Base-by-base conservation (phyloP, 1,140 invertebrate species). In the Pseudomyrmex sp. region DNA sequence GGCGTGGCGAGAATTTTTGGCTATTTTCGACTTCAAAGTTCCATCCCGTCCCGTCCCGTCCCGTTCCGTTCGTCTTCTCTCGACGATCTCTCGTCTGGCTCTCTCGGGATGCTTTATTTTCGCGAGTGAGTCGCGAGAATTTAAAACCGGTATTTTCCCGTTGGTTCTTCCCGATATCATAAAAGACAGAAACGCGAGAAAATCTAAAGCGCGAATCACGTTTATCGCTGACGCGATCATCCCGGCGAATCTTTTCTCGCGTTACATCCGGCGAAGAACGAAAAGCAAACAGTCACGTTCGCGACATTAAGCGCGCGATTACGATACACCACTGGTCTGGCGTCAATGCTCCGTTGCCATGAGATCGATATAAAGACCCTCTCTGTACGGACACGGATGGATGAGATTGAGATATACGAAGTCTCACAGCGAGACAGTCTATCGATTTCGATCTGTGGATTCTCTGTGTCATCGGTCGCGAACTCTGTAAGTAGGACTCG, bases 21-120 rank as follows among this genome's bases (percentile, higher is more conserved):
- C 88, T 91, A 92, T 92, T 93, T 93, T 90, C 50, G 88, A 92
- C 92, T 84, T 90, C 88, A 91, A 92, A 93, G 90, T 89, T 52
- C 18, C 50, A 3, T 13, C 62, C 9, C 50, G 48, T 35, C 35
- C 74, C 26, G 26, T 26, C 48, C 63, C 50, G 35, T 35, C 35
- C 74, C 26, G 26, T 26, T 44, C 63, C 20, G 52, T 18, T 84
- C 65, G 20, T 59, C 26, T 48, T 23, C 68, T 72, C 20, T 35
- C 52, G 44, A 61, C 26, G 62, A 52, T 44, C 73, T 35, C 73
- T 69, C 79, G 74, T 88, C 88, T 89, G 88, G 88, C 82, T 68
- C 76, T 84, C 82, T 88, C 86, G 69, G 83, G 79, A 80, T 85
- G 84, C 79, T 89, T 89, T 89, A 91, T 91, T 91, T 91, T 88